Base-by-base conservation (phyloP, 2,888 invertebrate species). In the Penaeus monodon region DNA sequence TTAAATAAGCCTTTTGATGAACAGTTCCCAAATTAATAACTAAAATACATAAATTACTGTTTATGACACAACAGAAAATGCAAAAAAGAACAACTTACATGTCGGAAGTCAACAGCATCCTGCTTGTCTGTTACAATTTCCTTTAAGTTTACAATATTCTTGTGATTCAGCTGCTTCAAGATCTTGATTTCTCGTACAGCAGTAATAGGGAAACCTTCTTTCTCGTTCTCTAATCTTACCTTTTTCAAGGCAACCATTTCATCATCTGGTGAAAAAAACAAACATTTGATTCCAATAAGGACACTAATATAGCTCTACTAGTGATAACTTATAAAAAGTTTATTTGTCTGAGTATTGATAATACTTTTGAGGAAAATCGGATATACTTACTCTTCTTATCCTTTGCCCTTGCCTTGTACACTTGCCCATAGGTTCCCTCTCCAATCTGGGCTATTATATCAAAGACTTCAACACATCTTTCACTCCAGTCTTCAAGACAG, bases 41-140 rank as follows among this genome's bases (percentile, higher is more conserved):
- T 49, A 49, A 14, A 77, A 17, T n/a, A 77, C 22, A 44, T 17
- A 77, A 77, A n/a, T 0, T 27, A 77, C 10, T n/a, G 12, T 49
- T 14, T 49, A 49, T 14, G 14, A 8, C 49, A 49, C 10, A 49
- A 49, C 49, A 49, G 49, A 49, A 14, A 3, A 49, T 49, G 49
- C 14, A 49, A 3, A 17, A 29, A 82, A n/a, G 17, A 20, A n/a
- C n/a, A 14, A 86, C 90, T 91, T 92, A 96, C 96, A 94, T 97
- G 97, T 92, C 96, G 95, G 92, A 98, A 99, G 93, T 99, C 99
- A 90, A 98, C 93, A 24, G 98, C 99, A 92, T 98, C 97, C 92
- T 97, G 97, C 92, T 99, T 99, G 92, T 99, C 99, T 0, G 99
- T 99, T 78, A 99, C 99, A 90, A 99, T 99, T 93, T 99, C 99